A percentile compares a stretch with the other conserved stretches of the same genome.
phyloP scores from a whole-genome alignment of 1,140 invertebrate genomes.

The Asbolus verrucosus region DNA sequence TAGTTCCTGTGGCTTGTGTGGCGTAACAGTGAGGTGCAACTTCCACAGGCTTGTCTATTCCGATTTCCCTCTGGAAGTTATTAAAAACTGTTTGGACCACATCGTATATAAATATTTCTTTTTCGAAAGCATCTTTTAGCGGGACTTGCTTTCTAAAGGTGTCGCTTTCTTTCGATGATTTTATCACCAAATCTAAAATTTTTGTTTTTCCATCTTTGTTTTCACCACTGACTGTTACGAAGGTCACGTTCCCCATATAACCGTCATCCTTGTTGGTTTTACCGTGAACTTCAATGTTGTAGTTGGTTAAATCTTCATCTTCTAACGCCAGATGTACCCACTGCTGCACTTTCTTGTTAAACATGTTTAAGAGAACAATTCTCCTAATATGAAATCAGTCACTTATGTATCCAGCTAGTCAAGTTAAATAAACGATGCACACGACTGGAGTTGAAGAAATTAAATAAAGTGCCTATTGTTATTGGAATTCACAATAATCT shows the following conservation, averaged over 20 bases:
- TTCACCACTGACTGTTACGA: conserved; percentile 5
- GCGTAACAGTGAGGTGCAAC: conserved; percentile 61
- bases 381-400: too few relatives aligned
- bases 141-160: conserved; percentile 3
- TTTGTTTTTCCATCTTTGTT: neutral
- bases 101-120: conserved; percentile 54
- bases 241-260: conserved; percentile 10
- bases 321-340: neutral
- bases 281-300: neutral
- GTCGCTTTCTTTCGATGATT: neutral
- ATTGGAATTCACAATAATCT: too few relatives aligned
- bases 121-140: conserved; percentile 1
- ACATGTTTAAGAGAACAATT: too few relatives aligned
- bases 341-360: neutral
- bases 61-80: conserved; percentile 56
- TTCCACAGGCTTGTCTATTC: neutral
- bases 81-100: conserved; percentile 55
- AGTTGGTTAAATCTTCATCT: neutral
- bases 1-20: conserved; percentile 56
- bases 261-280: neutral
- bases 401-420: too few relatives aligned
- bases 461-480: too few relatives aligned
- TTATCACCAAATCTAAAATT: neutral
- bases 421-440: too few relatives aligned
- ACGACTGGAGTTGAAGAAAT: too few relatives aligned